Conservation (phyloP, 2,888 invertebrate species). For the Schizotus pectinicornis region DNA sequence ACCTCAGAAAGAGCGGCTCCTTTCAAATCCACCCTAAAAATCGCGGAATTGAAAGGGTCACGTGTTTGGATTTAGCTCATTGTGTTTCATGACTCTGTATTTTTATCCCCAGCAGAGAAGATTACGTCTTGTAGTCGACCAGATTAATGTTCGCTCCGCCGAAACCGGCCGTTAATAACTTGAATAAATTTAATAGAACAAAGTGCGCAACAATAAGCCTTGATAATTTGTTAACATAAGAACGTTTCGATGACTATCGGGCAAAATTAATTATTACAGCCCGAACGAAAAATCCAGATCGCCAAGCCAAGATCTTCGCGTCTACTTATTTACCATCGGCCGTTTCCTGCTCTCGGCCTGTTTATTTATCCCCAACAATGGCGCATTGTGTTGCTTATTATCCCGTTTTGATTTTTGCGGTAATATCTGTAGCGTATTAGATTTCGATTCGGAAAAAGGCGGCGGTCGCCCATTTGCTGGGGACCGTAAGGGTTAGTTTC, state of each 20-base stretch:
- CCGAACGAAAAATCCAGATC: conserved; percentile 8
- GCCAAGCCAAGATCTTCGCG: neutral
- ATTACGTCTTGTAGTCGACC: conserved; percentile 18
- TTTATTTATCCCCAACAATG: conserved; percentile 30
- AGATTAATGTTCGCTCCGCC: conserved; percentile 10
- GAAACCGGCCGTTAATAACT: no score
- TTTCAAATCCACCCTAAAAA: conserved; percentile 49
- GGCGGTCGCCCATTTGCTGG: conserved; percentile 20
- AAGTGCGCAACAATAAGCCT: neutral
- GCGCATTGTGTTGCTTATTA: conserved; percentile 43
- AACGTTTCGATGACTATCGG: conserved; percentile 7
- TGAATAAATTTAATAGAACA: conserved; percentile 6
- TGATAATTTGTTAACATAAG: conserved; percentile 15
- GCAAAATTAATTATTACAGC: conserved; percentile 4
- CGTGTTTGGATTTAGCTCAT: conserved; percentile 55
- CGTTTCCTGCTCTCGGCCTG: neutral
- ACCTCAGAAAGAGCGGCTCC: conserved; percentile 37
- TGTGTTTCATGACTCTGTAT: conserved; percentile 57
- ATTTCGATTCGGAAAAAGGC: conserved; percentile 34
- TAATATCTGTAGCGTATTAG: conserved; percentile 45
- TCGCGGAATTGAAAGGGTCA: conserved; percentile 56
- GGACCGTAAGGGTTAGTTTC: conserved; percentile 31
- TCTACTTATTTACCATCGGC: neutral
- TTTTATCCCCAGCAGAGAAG: conserved; percentile 49
- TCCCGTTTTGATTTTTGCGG: conserved; percentile 47